Evolutionary conservation across 1,140 invertebrate genomes (phyloP), one percentile per base, ranked within the genome.

Genomic region (Philotrypesis tridentata): DNA sequence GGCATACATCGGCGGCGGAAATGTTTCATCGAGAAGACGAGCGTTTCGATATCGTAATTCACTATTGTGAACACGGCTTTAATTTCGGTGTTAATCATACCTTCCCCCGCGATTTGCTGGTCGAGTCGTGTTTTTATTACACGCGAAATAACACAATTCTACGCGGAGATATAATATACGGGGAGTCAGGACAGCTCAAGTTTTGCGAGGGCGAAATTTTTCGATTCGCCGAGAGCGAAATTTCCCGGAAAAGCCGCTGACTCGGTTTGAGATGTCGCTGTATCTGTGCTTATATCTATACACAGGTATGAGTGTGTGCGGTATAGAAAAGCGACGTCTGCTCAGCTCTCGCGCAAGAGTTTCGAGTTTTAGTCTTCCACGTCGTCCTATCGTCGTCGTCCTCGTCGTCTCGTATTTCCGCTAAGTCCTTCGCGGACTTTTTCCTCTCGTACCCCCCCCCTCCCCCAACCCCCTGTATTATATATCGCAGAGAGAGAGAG

Each of bases 381-480:
- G 48, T 55, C 48, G 48, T 55, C 48, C 17, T 55, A 14, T 43
- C 40, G 40, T n/a, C n/a, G 73, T 75, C 40, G 12, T 17, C 48
- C 17, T 21, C 48, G 48, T 55, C 48, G 48, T 55, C 21, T 76
- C 55, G 55, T 63, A 76, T 76, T 33, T 48, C 73, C 23, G 79
- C 71, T 55, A 70, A 80, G 83, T 43, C 74, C 76, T 80, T 27
- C 11, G 68, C 31, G 77, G 73, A 79, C 82, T 77, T 33, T 78
- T 70, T 67, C 65, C 27, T 71, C 74, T 82, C 67, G n/a, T n/a
- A n/a, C 73, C 75, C 25, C 70, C 3, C 21, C 48, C 21, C 17
- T 55, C 17, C 21, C 48, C 33, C 9, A 5, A 5, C 9, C 9
- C 33, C 9, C 9, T 37, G 33, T 43, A 43, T 43, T 55, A 55